phyloP scores from a whole-genome alignment of 2,113 vertebrate species.

The Heterotilapia buettikoferi region DNA sequence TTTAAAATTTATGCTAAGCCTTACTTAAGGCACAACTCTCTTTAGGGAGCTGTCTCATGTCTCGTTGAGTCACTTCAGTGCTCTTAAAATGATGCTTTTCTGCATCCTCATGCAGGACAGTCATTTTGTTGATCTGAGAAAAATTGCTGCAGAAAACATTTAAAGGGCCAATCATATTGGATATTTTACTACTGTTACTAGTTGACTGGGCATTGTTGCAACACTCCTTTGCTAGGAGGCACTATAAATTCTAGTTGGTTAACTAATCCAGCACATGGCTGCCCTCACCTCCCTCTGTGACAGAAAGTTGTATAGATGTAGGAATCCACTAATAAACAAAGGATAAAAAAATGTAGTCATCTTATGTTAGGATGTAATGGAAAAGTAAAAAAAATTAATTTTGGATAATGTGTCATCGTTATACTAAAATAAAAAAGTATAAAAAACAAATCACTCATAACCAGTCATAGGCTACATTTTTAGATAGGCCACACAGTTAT shows the following conservation, averaged over 20 bases:
- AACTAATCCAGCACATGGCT: neutral
- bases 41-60: conserved; percentile 24
- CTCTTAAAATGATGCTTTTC: conserved; percentile 4
- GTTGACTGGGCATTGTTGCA: neutral
- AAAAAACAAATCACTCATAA: neutral
- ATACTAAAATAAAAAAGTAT: neutral
- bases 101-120: conserved; percentile 1
- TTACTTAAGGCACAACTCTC: conserved; percentile 23
- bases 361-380: neutral
- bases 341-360: neutral
- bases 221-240: neutral
- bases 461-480: neutral
- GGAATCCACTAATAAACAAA: neutral
- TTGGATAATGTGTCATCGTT: neutral
- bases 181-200: neutral
- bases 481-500: neutral
- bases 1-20: conserved; percentile 43
- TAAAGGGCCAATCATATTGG: neutral
- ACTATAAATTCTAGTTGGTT: neutral
- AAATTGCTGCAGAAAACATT: neutral
- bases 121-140: neutral
- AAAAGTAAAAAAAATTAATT: neutral
- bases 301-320: neutral
- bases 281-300: neutral
- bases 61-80: conserved; percentile 19